Conservation (phyloP, 2,797 vertebrate genomes). For the Chloroceryle amazona region DNA sequence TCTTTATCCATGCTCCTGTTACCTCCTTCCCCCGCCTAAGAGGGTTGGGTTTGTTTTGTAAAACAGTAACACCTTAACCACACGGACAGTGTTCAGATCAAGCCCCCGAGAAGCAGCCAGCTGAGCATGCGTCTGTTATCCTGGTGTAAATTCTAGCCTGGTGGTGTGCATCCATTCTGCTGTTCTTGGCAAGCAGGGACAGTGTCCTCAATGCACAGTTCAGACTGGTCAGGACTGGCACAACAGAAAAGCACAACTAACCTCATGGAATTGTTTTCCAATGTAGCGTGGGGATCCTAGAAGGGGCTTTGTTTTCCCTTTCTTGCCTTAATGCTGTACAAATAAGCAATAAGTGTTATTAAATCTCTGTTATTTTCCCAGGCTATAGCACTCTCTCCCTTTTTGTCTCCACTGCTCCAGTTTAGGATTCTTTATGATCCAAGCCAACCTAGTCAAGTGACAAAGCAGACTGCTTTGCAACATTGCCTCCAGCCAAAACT, state of each 20-base stretch:
- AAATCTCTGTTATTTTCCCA: conserved; percentile 7
- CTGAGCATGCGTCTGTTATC: background rate
- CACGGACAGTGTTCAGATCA: background rate
- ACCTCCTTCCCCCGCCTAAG: background rate
- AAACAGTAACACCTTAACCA: background rate
- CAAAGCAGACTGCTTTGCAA: conserved; percentile 31
- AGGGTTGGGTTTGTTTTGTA: background rate
- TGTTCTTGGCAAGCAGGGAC: background rate
- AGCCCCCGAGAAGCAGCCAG: background rate
- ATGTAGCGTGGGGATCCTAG: background rate
- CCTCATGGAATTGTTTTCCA: background rate
- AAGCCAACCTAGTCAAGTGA: conserved; percentile 8
- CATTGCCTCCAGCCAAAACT: background rate
- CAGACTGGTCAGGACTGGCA: accelerated
- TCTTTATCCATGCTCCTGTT: background rate
- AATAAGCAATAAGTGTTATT: background rate
- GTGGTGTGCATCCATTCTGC: background rate
- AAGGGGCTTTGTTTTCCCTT: conserved; percentile 3
- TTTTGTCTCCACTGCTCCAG: background rate
- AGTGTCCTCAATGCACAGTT: accelerated
- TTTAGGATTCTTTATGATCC: conserved; percentile 5
- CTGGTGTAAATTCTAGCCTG: background rate
- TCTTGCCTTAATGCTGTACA: background rate
- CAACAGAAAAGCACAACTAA: background rate
- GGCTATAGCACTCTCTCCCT: background rate